phyloP scores from a whole-genome alignment of 2,888 invertebrate genomes.

The Pycnomerus fuliginosus region DNA sequence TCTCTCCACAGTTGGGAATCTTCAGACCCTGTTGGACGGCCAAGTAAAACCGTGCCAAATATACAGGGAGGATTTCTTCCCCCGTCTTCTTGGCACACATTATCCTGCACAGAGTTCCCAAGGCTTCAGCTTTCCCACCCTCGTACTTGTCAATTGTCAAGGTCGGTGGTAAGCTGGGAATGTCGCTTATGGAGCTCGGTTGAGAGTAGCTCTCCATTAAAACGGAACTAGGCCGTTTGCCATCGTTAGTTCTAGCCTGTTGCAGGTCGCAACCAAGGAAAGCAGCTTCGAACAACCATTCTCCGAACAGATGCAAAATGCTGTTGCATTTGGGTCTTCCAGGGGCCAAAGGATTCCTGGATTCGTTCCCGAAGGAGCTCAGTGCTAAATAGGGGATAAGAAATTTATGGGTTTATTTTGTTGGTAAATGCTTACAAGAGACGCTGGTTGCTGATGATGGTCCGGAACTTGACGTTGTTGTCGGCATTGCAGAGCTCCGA shows the following conservation, averaged over 20 bases:
- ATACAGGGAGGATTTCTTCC: constrained; percentile 89
- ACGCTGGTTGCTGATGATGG: constrained; percentile 68
- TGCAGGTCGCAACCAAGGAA: constrained; percentile 75
- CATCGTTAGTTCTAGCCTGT: constrained; percentile 49
- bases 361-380: constrained; percentile 55
- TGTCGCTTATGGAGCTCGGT: constrained; percentile 65
- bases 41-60: constrained; percentile 91
- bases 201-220: constrained; percentile 65
- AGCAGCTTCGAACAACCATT: constrained; percentile 95
- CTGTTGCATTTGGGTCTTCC: constrained; percentile 91
- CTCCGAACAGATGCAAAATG: constrained; percentile 91
- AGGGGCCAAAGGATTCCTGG: constrained; percentile 62
- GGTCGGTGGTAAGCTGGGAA: constrained; percentile 66
- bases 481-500: constrained; percentile 66
- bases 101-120: constrained; percentile 93
- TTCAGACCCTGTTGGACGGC: constrained; percentile 83
- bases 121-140: constrained; percentile 89
- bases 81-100: constrained; percentile 95
- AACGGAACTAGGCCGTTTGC: constrained; percentile 66
- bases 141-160: constrained; percentile 77
- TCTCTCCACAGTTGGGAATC: constrained; percentile 62
- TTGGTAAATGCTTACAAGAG: constrained; percentile 57
- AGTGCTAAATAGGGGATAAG: constrained; percentile 61
- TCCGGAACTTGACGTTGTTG: constrained; percentile 69
- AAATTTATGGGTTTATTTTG: constrained; percentile 1